phyloP scores from a whole-genome alignment of 1,140 invertebrate genomes.

The Fopius arisanus region DNA sequence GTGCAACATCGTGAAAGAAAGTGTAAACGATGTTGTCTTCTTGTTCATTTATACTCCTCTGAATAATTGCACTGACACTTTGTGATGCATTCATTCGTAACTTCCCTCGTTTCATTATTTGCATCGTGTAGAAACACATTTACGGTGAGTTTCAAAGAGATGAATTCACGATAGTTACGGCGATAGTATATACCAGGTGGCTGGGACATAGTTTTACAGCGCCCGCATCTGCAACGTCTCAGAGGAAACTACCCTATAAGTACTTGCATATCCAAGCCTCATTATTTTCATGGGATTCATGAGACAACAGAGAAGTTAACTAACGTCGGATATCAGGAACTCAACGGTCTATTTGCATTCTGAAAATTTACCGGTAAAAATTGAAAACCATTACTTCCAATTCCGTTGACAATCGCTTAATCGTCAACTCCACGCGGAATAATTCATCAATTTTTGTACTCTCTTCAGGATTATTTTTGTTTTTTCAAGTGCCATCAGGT shows the following conservation, averaged over 20 bases:
- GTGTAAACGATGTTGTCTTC: background rate
- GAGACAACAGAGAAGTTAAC: background rate
- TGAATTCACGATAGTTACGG: background rate
- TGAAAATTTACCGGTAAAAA: too few species aligned
- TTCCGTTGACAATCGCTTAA: too few species aligned
- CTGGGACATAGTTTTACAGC: background rate
- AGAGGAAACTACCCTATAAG: background rate
- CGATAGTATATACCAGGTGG: background rate
- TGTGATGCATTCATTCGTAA: background rate
- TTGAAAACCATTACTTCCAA: too few species aligned
- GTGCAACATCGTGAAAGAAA: background rate
- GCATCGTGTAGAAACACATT: background rate
- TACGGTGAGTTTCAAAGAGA: background rate
- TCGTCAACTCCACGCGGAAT: too few species aligned
- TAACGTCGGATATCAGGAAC: background rate
- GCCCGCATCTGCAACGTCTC: background rate
- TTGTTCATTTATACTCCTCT: background rate
- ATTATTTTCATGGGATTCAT: background rate
- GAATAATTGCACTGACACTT: background rate
- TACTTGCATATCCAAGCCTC: background rate
- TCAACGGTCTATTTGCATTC: background rate
- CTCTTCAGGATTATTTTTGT: too few species aligned
- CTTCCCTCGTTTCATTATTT: background rate
- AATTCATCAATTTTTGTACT: too few species aligned
- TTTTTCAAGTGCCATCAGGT: too few species aligned